These are phyloP conservation scores for Antrozous pallidus DNA, from an alignment of 2,797 vertebrate genomes.

Conservation along the genomic window DNA sequence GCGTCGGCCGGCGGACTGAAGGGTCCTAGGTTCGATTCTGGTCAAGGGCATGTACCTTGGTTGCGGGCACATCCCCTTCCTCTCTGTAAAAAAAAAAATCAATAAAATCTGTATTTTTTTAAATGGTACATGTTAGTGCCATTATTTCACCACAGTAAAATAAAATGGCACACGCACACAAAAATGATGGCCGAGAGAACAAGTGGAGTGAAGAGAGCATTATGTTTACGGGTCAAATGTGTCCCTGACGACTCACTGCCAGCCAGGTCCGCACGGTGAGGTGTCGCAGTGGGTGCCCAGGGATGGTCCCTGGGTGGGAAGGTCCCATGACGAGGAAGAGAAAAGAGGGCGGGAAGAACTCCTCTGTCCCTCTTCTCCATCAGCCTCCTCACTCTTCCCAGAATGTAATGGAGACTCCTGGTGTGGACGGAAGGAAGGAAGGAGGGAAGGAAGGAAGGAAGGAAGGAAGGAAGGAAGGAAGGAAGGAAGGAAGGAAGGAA, in stretches of 20 bases:
- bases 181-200: neutral
- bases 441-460: rapidly evolving
- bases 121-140: rapidly evolving
- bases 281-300: neutral
- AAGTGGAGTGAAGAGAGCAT: rapidly evolving
- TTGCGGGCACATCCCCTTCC: too few relatives aligned
- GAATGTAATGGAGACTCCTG: rapidly evolving
- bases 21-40: too few relatives aligned
- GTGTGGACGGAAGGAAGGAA: rapidly evolving
- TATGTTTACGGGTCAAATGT: rapidly evolving
- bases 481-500: too few relatives aligned
- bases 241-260: rapidly evolving
- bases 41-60: too few relatives aligned
- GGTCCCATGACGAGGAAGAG: neutral
- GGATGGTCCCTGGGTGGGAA: neutral
- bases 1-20: too few relatives aligned
- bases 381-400: neutral
- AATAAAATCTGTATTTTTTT: too few relatives aligned
- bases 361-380: neutral
- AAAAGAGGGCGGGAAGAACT: neutral
- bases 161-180: neutral
- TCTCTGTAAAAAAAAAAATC: too few relatives aligned
- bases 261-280: neutral
- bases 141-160: neutral
- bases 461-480: too few relatives aligned